Conservation (phyloP, 2,113 vertebrate species). For the Polypterus senegalus region DNA sequence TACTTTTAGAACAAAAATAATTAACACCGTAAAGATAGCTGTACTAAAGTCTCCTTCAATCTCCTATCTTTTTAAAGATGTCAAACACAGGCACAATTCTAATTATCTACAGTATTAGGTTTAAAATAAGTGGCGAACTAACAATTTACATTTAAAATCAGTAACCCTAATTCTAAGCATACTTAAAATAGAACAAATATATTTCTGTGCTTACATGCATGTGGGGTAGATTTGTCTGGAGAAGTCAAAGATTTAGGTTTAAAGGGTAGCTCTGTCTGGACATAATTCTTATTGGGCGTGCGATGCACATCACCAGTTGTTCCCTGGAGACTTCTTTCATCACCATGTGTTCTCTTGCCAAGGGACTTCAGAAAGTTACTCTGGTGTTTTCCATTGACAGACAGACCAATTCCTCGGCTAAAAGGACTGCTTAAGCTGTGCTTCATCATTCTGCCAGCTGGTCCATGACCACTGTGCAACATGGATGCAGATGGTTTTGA, state of each 20-base stretch:
- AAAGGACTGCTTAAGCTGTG: slow-evolving; percentile 34
- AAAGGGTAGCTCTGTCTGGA: slow-evolving; percentile 67
- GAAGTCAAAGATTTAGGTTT: slow-evolving; percentile 59
- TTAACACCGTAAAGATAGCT: no score
- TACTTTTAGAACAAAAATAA: no score
- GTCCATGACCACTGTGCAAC: no score
- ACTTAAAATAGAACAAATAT: background rate
- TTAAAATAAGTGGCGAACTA: no score
- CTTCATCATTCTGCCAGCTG: slow-evolving; percentile 51
- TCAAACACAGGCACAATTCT: no score
- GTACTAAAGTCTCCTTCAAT: no score
- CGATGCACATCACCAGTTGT: slow-evolving; percentile 20
- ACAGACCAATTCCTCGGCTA: slow-evolving; percentile 19
- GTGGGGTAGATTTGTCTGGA: slow-evolving; percentile 59
- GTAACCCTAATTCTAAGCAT: background rate
- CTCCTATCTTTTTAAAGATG: no score
- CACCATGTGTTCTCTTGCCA: slow-evolving; percentile 55
- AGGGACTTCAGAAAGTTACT: slow-evolving; percentile 46
- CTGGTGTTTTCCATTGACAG: slow-evolving; percentile 6
- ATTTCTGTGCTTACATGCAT: slow-evolving; percentile 52
- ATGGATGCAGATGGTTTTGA: slow-evolving; percentile 38
- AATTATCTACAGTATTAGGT: no score
- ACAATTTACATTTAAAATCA: no score
- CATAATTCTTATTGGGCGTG: slow-evolving; percentile 42
- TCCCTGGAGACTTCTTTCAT: slow-evolving; percentile 40